Evolutionary conservation across 1,140 invertebrate genomes (phyloP).

Genomic region (Lethrus apterus): DNA sequence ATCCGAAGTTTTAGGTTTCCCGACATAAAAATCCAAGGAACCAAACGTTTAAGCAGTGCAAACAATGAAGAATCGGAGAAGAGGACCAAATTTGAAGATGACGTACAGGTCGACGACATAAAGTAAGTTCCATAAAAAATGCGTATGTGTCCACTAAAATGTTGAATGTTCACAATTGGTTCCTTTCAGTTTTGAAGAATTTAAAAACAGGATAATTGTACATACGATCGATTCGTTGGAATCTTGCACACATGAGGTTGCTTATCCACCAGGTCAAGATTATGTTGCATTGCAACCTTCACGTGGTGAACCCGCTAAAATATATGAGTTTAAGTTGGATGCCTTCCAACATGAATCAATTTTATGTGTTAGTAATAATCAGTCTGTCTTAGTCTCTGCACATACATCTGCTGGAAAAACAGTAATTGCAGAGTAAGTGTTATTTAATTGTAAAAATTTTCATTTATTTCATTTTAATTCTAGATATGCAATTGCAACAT

Average conservation of each 20-base stretch:
- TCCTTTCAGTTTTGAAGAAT: slow-evolving; percentile 50
- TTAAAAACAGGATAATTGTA: slow-evolving; percentile 64
- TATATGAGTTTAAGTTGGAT: slow-evolving; percentile 93
- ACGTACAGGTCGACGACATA: slow-evolving; percentile 30
- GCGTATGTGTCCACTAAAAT: neutral
- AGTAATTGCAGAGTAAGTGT: slow-evolving; percentile 91
- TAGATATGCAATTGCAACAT: slow-evolving; percentile 67
- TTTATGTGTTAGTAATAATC: slow-evolving; percentile 94
- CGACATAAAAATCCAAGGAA: slow-evolving; percentile 15
- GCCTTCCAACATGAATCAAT: slow-evolving; percentile 98
- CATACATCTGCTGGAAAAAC: slow-evolving; percentile 99
- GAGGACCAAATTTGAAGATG: slow-evolving; percentile 22
- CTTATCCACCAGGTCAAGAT: slow-evolving; percentile 75
- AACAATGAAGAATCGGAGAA: slow-evolving; percentile 18
- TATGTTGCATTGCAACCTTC: slow-evolving; percentile 65
- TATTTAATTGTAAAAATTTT: slow-evolving; percentile 15
- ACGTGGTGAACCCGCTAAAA: slow-evolving; percentile 71
- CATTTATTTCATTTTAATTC: slow-evolving; percentile 22
- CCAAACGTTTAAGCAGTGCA: slow-evolving; percentile 19
- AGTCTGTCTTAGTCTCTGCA: slow-evolving; percentile 95
- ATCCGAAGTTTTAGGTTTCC: slow-evolving; percentile 16
- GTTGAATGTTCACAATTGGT: neutral
- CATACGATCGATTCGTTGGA: slow-evolving; percentile 83
- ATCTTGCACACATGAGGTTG: slow-evolving; percentile 89
- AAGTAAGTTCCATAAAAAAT: slow-evolving; percentile 32